Evolutionary conservation across 2,113 vertebrate species (phyloP).

Genomic region (Pagrus major): DNA sequence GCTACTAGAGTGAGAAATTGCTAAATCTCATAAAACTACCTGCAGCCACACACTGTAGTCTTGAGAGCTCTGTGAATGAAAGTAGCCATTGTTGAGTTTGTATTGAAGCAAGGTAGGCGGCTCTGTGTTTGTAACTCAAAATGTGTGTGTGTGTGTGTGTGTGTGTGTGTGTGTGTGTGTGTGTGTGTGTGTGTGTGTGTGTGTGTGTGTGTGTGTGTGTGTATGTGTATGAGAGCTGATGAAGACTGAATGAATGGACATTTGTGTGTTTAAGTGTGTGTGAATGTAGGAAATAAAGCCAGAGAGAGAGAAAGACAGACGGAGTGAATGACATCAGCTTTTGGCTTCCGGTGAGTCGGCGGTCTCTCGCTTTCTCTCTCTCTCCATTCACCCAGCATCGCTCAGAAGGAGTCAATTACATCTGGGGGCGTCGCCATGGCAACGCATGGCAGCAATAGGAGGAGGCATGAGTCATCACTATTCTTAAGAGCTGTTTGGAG

Average conservation of each 20-base stretch:
- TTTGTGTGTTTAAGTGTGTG: conserved; percentile 27
- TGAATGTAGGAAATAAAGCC: conserved; percentile 33
- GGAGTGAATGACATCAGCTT: conserved; percentile 72
- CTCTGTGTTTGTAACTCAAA: background rate
- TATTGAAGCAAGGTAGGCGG: background rate
- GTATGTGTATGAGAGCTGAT: background rate
- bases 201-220: conserved; percentile 22
- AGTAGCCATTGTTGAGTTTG: background rate
- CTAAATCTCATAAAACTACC: conserved; percentile 19
- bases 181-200: conserved; percentile 27
- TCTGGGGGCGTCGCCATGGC: conserved; percentile 76
- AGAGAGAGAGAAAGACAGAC: conserved; percentile 37
- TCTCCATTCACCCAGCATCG: conserved; percentile 44
- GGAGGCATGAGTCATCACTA: conserved; percentile 80
- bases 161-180: background rate
- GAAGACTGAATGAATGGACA: conserved; percentile 1
- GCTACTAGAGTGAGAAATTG: background rate
- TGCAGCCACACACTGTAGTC: background rate
- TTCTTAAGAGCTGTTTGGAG: conserved; percentile 54
- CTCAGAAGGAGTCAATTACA: conserved; percentile 73
- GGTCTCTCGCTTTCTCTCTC: background rate
- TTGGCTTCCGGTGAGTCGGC: conserved; percentile 69
- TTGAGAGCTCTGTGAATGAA: conserved; percentile 11
- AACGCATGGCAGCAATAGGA: conserved; percentile 71
- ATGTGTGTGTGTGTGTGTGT: background rate